Conservation (phyloP, 2,113 vertebrate species). For the Neodon shergylaensis region DNA sequence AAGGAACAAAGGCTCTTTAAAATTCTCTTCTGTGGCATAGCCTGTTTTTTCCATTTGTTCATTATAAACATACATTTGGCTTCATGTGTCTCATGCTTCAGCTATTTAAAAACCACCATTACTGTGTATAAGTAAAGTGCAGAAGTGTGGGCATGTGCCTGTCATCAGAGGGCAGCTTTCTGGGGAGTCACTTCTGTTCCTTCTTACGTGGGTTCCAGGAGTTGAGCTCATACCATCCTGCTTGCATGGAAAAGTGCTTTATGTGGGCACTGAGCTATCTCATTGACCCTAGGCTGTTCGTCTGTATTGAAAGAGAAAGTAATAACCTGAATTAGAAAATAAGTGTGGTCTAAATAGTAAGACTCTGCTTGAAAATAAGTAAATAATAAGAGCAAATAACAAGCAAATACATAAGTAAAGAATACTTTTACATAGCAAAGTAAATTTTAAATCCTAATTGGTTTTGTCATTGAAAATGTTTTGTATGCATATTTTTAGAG, state of each 20-base stretch:
- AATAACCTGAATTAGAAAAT: not conserved
- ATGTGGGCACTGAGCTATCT: not conserved
- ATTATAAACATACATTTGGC: not conserved
- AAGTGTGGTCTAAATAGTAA: not conserved
- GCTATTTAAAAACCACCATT: not conserved
- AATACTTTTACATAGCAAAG: not conserved
- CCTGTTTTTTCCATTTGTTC: not conserved
- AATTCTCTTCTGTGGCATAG: not conserved
- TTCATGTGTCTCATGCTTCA: not conserved
- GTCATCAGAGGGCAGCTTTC: not conserved
- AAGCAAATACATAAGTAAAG: not conserved
- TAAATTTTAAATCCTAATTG: slow-evolving; percentile 19
- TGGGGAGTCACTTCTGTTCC: not conserved
- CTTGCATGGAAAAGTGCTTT: not conserved
- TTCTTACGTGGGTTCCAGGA: not conserved
- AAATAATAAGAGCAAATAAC: not conserved
- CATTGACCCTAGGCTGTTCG: not conserved
- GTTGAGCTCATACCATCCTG: not conserved
- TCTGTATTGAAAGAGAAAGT: not conserved
- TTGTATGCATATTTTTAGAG: not conserved
- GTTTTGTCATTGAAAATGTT: slow-evolving; percentile 9
- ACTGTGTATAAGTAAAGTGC: not conserved
- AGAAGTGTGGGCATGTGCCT: not conserved
- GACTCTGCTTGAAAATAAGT: not conserved
- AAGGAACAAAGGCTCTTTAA: not conserved